These are phyloP conservation scores for Zaprionus inermis DNA, from an alignment of 1,140 invertebrate species.

Conservation along the genomic window DNA sequence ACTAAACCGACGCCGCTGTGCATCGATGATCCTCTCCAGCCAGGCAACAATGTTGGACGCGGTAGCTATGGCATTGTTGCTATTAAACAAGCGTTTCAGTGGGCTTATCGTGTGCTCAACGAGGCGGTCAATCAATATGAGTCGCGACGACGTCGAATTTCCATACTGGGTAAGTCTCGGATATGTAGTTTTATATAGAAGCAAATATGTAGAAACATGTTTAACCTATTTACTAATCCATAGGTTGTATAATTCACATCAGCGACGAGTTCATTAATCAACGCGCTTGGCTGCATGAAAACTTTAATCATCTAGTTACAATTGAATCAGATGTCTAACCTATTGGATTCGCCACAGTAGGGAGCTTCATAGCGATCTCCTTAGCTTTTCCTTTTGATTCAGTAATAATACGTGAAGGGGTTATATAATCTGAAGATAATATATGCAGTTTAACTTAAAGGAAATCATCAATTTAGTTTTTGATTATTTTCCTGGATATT, in stretches of 20 bases:
- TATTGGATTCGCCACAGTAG: background rate
- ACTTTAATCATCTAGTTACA: slow-evolving; percentile 56
- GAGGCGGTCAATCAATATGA: slow-evolving; percentile 88
- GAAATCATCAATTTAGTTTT: background rate
- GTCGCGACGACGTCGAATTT: slow-evolving; percentile 85
- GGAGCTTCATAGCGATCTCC: too few relatives aligned
- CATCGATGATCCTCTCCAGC: slow-evolving; percentile 97
- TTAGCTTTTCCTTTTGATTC: background rate
- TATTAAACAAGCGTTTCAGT: slow-evolving; percentile 97
- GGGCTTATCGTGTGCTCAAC: slow-evolving; percentile 93
- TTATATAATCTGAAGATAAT: background rate
- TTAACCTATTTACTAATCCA: background rate
- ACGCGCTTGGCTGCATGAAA: slow-evolving; percentile 89
- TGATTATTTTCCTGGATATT: background rate
- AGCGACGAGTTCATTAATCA: slow-evolving; percentile 96
- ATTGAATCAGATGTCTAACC: slow-evolving; percentile 1
- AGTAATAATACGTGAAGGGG: background rate
- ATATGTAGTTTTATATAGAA: background rate
- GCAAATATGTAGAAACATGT: background rate
- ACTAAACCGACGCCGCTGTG: slow-evolving; percentile 95
- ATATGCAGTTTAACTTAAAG: background rate
- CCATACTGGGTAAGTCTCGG: slow-evolving; percentile 50
- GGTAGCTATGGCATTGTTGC: slow-evolving; percentile 95
- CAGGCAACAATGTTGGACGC: slow-evolving; percentile 97
- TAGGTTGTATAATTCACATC: slow-evolving; percentile 93